A percentile compares a stretch with the other conserved stretches of the same genome.
phyloP scores from a whole-genome alignment of 1,140 invertebrate genomes.

The Scaptomyza hsui region DNA sequence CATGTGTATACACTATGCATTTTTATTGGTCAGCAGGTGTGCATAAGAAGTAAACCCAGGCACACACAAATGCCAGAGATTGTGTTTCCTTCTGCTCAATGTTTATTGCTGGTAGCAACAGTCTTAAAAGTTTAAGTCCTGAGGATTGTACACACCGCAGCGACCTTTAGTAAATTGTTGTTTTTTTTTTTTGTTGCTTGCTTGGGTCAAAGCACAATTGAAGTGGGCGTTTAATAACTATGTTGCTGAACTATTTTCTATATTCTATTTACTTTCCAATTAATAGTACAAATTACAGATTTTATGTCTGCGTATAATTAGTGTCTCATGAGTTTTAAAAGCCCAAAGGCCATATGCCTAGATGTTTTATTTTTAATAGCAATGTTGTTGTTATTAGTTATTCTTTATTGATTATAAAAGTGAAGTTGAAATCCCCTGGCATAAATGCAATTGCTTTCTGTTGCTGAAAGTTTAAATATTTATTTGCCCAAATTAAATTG shows the following conservation, averaged over 20 bases:
- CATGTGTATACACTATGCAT: constrained; percentile 16
- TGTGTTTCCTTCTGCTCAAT: constrained; percentile 40
- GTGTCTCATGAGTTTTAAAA: neutral
- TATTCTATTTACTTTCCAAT: constrained; percentile 2
- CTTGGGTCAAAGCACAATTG: neutral
- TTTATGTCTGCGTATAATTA: neutral
- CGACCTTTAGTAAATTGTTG: constrained; percentile 11
- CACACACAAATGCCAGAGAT: constrained; percentile 1
- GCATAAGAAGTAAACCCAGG: constrained; percentile 5
- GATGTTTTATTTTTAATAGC: neutral
- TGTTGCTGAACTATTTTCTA: neutral
- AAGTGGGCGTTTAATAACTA: neutral
- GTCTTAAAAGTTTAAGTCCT: constrained; percentile 28
- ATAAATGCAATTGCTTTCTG: neutral
- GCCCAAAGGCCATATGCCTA: neutral
- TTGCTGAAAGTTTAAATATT: too few species aligned
- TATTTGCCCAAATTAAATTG: too few species aligned
- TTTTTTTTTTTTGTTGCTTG: constrained; percentile 24
- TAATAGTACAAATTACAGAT: constrained; percentile 18
- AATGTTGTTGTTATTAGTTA: neutral
- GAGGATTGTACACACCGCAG: constrained; percentile 1
- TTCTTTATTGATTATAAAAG: neutral
- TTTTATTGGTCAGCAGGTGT: constrained; percentile 42
- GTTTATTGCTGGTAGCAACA: constrained; percentile 34
- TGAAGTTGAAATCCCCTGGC: too few species aligned